Base-by-base conservation (phyloP, 2,888 invertebrate species). In the Cataglyphis cursor region DNA sequence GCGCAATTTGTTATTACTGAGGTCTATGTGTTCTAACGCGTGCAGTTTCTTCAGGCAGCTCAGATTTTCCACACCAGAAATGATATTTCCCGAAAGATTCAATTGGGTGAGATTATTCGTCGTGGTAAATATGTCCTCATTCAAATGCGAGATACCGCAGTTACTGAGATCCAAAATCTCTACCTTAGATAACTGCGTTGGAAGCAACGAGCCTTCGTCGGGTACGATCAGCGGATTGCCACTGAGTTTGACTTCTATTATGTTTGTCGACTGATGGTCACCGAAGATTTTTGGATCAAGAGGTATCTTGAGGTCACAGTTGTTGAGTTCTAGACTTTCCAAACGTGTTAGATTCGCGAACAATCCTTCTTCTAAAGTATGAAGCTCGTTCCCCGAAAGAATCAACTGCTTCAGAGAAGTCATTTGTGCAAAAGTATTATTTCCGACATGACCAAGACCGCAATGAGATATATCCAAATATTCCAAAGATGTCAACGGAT, bases 391-490 rank as follows among this genome's bases (percentile, higher is more conserved):
- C 6, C 97, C 97, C 3, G 97, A 97, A 44, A 97, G 95, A 68
- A 97, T 96, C 28, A 97, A 95, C 73, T 96, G 96, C 91, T 96
- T 96, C 95, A 97, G 95, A 12, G 96, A 96, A 1, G 96, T 96
- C 97, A 97, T 97, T 92, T 96, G 96, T 5, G 97, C 96, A 91
- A 97, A 97, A 3, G 96, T 96, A 44, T 96, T 96, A 54, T 96
- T 96, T 0, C 96, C 96, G 78, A 97, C 95, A 87, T 96, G 96
- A 0, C 96, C 96, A 3, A 97, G 95, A 92, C 97, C 96, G 93
- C 97, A 97, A 92, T 97, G 97, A 8, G 97, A 97, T 97, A 97
- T 97, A 93, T 97, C 97, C 4, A 97, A 95, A 91, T 96, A 97
- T 93, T 97, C 96, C 48, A 97, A 94, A 18, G 96, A 96, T 83